These are phyloP conservation scores for Erannis defoliaria DNA, from an alignment of 2,888 invertebrate species.

Conservation along the genomic window DNA sequence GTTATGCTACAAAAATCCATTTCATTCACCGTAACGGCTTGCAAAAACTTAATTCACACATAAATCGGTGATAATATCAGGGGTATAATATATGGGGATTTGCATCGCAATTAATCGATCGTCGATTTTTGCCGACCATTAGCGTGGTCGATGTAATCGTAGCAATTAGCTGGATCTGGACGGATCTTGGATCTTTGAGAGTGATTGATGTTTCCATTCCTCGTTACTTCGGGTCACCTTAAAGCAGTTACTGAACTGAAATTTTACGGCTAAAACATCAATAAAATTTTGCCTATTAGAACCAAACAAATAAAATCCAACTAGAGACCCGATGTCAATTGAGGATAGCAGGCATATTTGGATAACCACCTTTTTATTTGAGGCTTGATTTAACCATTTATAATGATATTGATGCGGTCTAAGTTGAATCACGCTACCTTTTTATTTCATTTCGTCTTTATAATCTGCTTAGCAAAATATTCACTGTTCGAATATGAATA, in stretches of 20 bases:
- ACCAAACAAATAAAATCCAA: not conserved
- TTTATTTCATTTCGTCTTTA: not conserved
- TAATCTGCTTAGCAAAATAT: not conserved
- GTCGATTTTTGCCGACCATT: slow-evolving; percentile 67
- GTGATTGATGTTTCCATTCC: slow-evolving; percentile 79
- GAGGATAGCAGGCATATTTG: too few relatives aligned
- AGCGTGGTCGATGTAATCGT: slow-evolving; percentile 68
- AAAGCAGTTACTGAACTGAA: not conserved
- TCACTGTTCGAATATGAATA: slow-evolving; percentile 1
- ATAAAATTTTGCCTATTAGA: not conserved
- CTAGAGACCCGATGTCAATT: too few relatives aligned
- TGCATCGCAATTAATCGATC: slow-evolving; percentile 67
- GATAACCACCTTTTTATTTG: too few relatives aligned
- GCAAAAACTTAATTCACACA: slow-evolving; percentile 45
- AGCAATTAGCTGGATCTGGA: slow-evolving; percentile 70
- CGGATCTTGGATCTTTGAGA: slow-evolving; percentile 63
- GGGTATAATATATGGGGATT: slow-evolving; percentile 46
- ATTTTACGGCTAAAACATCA: not conserved
- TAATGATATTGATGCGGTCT: not conserved
- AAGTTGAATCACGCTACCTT: not conserved
- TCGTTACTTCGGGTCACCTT: slow-evolving; percentile 50
- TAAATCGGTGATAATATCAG: slow-evolving; percentile 48
- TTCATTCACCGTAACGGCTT: not conserved
- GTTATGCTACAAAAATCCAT: not conserved
- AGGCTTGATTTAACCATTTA: too few relatives aligned